A percentile compares a stretch with the other conserved stretches of the same genome.
Evolutionary conservation across 2,888 invertebrate species (phyloP).

Genomic region (Parascotia fuliginaria): DNA sequence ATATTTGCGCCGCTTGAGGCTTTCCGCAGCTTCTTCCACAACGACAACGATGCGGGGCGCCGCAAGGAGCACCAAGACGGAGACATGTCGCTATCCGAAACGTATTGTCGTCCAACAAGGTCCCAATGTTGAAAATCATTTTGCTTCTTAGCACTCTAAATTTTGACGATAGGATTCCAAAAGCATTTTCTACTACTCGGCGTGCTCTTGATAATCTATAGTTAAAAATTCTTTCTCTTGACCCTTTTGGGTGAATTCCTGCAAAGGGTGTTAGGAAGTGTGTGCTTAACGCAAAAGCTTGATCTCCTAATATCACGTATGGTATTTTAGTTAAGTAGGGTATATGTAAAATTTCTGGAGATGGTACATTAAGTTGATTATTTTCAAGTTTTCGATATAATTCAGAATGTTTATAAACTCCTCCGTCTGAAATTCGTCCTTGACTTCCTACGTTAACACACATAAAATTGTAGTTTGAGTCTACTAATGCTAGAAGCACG

Average conservation of each 20-base stretch:
- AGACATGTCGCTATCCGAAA: no score
- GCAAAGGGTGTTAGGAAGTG: constrained; percentile 24
- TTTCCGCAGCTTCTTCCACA: no score
- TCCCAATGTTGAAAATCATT: no score
- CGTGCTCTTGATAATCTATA: constrained; percentile 31
- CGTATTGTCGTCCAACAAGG: no score
- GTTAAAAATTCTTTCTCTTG: constrained; percentile 28
- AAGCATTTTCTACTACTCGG: constrained; percentile 28
- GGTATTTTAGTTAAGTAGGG: constrained; percentile 24
- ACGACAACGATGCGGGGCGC: no score
- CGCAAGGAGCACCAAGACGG: no score
- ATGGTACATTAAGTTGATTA: constrained; percentile 22
- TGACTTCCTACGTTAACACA: constrained; percentile 24
- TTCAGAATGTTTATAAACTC: constrained; percentile 24
- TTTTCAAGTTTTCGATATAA: constrained; percentile 23
- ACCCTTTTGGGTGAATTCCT: constrained; percentile 27
- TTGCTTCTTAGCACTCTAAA: constrained; percentile 13
- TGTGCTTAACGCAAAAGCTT: constrained; percentile 21
- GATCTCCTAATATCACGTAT: constrained; percentile 30
- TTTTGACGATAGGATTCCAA: constrained; percentile 15
- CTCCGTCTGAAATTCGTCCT: constrained; percentile 28
- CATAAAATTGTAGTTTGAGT: constrained; percentile 30
- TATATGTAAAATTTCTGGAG: constrained; percentile 28
- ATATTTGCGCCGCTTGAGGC: no score
- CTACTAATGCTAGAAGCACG: constrained; percentile 30